Evolutionary conservation across 2,888 invertebrate species (phyloP).

Genomic region (Lithosia quadra): DNA sequence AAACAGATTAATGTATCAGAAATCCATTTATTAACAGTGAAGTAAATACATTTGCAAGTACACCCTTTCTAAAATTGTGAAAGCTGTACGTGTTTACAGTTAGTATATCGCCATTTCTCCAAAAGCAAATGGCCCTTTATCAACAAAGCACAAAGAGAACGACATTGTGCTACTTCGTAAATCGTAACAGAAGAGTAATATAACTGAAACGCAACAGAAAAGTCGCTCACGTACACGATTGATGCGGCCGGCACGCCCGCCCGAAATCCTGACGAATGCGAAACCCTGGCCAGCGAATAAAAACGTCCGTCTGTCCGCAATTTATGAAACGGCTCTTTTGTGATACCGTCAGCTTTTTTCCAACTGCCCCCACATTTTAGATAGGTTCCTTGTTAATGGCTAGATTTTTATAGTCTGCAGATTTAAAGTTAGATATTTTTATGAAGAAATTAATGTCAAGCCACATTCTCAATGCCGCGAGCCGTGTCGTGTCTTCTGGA

Average conservation of each 20-base stretch:
- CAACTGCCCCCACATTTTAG: constrained; percentile 24
- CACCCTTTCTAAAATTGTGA: no score
- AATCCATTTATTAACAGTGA: no score
- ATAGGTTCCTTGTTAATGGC: constrained; percentile 23
- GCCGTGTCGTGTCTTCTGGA: no score
- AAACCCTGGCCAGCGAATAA: constrained; percentile 58
- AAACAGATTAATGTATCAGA: not conserved
- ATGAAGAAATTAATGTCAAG: no score
- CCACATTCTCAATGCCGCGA: not conserved
- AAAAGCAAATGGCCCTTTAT: not conserved
- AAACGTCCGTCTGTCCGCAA: constrained; percentile 56
- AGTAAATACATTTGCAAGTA: no score
- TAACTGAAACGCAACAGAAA: constrained; percentile 30
- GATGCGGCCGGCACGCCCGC: constrained; percentile 48
- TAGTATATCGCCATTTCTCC: not conserved
- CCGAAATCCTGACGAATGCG: constrained; percentile 56
- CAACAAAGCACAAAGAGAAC: constrained; percentile 1
- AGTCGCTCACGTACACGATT: constrained; percentile 44
- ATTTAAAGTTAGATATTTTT: not conserved
- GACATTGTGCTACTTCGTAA: constrained; percentile 8
- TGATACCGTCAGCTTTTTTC: constrained; percentile 48
- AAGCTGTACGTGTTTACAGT: no score
- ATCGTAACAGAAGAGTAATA: constrained; percentile 36
- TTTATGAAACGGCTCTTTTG: constrained; percentile 65
- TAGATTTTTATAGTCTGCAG: constrained; percentile 13